Conservation (phyloP, 2,113 vertebrate species). For the Turdus rufiventris region DNA sequence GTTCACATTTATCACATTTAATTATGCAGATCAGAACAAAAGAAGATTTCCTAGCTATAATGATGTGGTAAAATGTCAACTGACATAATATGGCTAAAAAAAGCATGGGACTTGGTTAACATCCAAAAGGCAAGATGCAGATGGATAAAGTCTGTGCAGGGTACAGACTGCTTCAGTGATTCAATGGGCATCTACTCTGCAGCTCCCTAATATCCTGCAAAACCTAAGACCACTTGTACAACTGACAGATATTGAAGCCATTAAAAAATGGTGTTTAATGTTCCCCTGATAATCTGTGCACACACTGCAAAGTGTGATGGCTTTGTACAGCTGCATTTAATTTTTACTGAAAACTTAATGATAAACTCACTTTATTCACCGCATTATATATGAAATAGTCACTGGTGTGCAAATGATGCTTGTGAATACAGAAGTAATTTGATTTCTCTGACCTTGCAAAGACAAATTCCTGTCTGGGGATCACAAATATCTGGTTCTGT, state of each 20-base stretch:
- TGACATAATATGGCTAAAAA: slow-evolving; percentile 9
- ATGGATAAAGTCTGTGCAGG: background rate
- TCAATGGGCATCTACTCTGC: background rate
- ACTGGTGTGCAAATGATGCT: background rate
- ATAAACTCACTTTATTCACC: background rate
- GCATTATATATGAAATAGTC: background rate
- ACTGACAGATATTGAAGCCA: background rate
- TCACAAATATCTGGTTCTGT: slow-evolving; percentile 79
- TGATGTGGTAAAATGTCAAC: slow-evolving; percentile 28
- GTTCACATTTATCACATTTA: slow-evolving; percentile 24
- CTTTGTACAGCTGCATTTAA: background rate
- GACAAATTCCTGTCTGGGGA: slow-evolving; percentile 81
- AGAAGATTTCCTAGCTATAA: background rate
- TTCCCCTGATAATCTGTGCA: background rate
- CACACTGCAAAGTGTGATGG: background rate
- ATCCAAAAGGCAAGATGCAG: background rate
- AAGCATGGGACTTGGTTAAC: background rate
- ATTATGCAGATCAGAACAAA: slow-evolving; percentile 34
- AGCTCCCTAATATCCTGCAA: background rate
- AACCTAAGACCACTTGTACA: background rate
- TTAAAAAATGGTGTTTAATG: background rate
- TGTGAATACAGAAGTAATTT: slow-evolving; percentile 40
- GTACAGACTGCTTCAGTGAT: background rate
- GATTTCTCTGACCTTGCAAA: slow-evolving; percentile 86
- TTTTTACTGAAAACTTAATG: background rate